These are phyloP conservation scores for Pitta sordida DNA, from an alignment of 2,113 vertebrate genomes.

Conservation along the genomic window DNA sequence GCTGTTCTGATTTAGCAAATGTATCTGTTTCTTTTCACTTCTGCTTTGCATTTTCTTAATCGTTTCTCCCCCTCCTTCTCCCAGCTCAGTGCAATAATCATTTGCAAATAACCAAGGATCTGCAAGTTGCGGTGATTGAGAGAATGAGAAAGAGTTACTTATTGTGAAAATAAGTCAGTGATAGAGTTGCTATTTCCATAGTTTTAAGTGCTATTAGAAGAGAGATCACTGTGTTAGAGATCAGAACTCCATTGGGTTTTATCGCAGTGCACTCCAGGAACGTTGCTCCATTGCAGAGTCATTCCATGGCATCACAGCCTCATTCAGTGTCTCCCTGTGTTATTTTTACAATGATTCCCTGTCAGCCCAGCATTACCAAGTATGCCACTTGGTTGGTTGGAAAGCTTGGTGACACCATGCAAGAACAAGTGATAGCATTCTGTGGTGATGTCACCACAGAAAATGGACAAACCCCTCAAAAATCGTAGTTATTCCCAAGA, in stretches of 20 bases:
- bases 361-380: not conserved
- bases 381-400: accelerated
- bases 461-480: not conserved
- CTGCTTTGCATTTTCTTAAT: conserved; percentile 69
- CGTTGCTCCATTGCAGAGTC: not conserved
- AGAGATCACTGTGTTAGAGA: not conserved
- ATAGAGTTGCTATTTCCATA: conserved; percentile 35
- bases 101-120: conserved; percentile 59
- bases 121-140: conserved; percentile 33
- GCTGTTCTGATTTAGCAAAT: conserved; percentile 71
- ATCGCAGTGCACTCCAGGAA: not conserved
- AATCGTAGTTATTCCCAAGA: not conserved
- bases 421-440: not conserved
- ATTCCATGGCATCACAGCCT: not conserved
- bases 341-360: not conserved
- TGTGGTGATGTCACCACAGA: not conserved
- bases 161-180: conserved; percentile 61
- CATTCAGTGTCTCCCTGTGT: not conserved
- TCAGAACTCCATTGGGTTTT: not conserved
- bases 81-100: conserved; percentile 32
- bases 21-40: conserved; percentile 73
- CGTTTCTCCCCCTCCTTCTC: conserved; percentile 19
- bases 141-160: conserved; percentile 29
- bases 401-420: not conserved
- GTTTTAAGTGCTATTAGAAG: not conserved